phyloP scores from a whole-genome alignment of 2,797 vertebrate genomes.

The Pseudochromis fuscus region DNA sequence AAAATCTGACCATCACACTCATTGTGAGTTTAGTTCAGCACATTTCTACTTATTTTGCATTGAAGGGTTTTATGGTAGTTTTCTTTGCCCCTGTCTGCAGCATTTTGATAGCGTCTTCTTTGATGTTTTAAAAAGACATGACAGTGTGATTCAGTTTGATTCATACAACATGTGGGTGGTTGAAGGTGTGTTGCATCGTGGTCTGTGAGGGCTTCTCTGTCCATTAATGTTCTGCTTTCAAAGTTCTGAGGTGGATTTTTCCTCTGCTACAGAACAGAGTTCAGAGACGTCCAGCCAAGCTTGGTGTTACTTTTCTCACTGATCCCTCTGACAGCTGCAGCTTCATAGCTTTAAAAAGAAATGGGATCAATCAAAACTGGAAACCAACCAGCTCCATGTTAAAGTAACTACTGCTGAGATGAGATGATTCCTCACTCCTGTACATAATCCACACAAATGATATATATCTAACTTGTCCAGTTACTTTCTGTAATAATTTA shows the following conservation, averaged over 20 bases:
- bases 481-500: too few species aligned
- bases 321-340: neutral
- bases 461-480: too few species aligned
- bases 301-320: neutral
- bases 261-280: constrained; percentile 1
- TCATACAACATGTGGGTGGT: too few species aligned
- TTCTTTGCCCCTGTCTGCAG: neutral
- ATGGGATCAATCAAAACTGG: constrained; percentile 5
- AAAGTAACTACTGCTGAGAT: constrained; percentile 3
- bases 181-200: too few species aligned
- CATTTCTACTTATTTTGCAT: neutral
- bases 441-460: too few species aligned
- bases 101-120: neutral
- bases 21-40: constrained; percentile 29
- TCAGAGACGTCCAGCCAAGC: neutral
- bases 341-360: constrained; percentile 2
- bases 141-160: too few species aligned
- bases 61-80: neutral
- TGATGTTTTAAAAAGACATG: too few species aligned
- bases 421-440: too few species aligned
- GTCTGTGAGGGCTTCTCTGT: too few species aligned
- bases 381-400: constrained; percentile 8
- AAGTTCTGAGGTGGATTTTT: too few species aligned
- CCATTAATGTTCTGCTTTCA: neutral
- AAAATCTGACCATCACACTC: neutral